Evolutionary conservation across 1,140 invertebrate species (phyloP).

Genomic region (Pseudomyrmex concolor): DNA sequence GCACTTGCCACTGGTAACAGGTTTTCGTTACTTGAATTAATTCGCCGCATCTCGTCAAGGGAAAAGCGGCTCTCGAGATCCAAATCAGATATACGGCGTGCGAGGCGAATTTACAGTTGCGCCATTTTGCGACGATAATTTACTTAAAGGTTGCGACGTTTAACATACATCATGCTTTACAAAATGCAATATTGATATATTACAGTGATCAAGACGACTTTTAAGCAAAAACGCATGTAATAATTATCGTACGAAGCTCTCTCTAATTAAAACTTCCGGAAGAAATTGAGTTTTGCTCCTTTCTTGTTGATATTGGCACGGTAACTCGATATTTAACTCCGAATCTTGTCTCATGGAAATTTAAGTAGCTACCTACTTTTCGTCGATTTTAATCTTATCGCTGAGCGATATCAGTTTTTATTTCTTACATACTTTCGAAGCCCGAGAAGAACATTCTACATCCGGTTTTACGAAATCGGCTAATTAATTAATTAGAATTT

Average conservation of each 20-base stretch:
- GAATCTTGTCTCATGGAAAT: background rate
- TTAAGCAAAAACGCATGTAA: background rate
- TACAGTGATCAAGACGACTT: no score
- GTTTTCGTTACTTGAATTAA: slow-evolving; percentile 63
- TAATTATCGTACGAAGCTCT: slow-evolving; percentile 9
- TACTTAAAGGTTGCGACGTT: background rate
- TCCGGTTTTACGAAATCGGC: background rate
- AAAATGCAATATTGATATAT: no score
- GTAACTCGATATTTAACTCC: slow-evolving; percentile 12
- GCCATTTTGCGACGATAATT: background rate
- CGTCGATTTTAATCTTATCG: no score
- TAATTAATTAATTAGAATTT: background rate
- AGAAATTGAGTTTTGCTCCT: background rate
- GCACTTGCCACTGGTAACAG: slow-evolving; percentile 34
- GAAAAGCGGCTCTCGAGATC: background rate
- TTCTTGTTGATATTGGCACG: slow-evolving; percentile 27
- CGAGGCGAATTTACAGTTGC: background rate
- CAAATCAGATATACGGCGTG: slow-evolving; percentile 29
- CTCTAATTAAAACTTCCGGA: slow-evolving; percentile 43
- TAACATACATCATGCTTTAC: no score
- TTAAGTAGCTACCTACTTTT: no score
- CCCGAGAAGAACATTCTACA: no score
- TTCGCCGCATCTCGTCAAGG: slow-evolving; percentile 13
- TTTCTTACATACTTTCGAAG: slow-evolving; percentile 1
- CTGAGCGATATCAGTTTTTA: no score